A percentile compares a stretch with the other conserved stretches of the same genome.
Conservation (phyloP, 2,888 invertebrate genomes). For the Cosmia pyralina region DNA sequence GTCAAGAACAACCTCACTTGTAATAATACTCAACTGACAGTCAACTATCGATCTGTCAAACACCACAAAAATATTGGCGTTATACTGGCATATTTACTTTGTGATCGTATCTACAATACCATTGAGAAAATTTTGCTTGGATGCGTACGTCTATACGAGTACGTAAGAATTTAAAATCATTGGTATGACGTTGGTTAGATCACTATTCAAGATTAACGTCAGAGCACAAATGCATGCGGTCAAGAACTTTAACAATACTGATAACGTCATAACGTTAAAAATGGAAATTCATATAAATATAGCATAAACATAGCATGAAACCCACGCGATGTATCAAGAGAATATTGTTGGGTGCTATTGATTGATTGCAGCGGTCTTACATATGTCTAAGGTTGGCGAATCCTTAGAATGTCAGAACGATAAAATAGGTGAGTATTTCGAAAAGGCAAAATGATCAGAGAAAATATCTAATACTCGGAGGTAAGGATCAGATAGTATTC, state of each 20-base stretch:
- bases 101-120: too few species aligned
- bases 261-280: constrained; percentile 38
- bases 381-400: constrained; percentile 26
- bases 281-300: constrained; percentile 37
- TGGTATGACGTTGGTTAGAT: constrained; percentile 5
- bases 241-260: constrained; percentile 38
- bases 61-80: background rate
- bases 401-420: background rate
- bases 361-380: constrained; percentile 22
- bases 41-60: too few species aligned
- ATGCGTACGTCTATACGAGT: background rate
- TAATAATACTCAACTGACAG: too few species aligned
- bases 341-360: constrained; percentile 32
- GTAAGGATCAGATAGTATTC: background rate
- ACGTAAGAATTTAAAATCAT: constrained; percentile 21
- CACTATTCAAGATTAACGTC: constrained; percentile 11
- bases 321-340: constrained; percentile 25
- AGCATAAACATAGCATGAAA: constrained; percentile 37
- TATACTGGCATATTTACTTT: background rate
- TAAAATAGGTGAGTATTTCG: too few species aligned
- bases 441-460: background rate
- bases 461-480: background rate
- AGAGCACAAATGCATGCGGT: constrained; percentile 23
- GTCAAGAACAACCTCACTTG: too few species aligned
- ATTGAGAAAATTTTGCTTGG: constrained; percentile 1